Base-by-base conservation (phyloP, 2,113 vertebrate species). In the Pachyramphus minor region DNA sequence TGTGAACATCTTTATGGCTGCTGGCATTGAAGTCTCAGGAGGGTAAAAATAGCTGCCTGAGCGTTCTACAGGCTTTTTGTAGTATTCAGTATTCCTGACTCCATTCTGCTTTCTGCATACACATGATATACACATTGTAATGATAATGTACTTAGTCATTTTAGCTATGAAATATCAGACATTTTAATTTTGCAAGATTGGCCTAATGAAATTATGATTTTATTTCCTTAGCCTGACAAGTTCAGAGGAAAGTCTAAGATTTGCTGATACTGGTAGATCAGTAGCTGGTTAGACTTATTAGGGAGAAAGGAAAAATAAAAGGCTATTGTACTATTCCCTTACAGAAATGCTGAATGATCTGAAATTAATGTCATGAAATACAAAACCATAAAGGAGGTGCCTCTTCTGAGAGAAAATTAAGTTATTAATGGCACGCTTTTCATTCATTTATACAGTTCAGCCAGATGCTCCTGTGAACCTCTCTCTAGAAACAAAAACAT, bases 381-480 rank as follows among this genome's bases (percentile, higher is more conserved):
- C 14, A 69, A 78, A 93, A 47, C 8, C 3, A 1, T 82, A 78
- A 80, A 84, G 17, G 13, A 68, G 11, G 7, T 49, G 33, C 18
- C 12, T 88, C 83, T 93, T 71, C 68, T 53, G 22, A 88, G 33
- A 53, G 39, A 78, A 96, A 92, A 94, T 63, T 47, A 59, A 75
- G 62, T 84, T 12, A 42, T 64, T 92, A 84, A 94, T 63, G 12
- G 16, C n/a, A 91, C 41, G 47, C 69, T 84, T 97, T 95, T 96
- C 59, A 17, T 96, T 96, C 67, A 27, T 96, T 73, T 92, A 50
- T 87, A 18, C 96, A 99, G 99, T 99, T 96, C 97, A 99, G 96
- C 99, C 99, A 80, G 97, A 98, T 89, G 97, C 98, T 88, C 99
- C 99, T 41, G 97, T 98, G 95, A 98, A 98, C n/a, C 79, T 99